Base-by-base conservation (phyloP, 2,113 vertebrate species). In the Peromyscus maniculatus region DNA sequence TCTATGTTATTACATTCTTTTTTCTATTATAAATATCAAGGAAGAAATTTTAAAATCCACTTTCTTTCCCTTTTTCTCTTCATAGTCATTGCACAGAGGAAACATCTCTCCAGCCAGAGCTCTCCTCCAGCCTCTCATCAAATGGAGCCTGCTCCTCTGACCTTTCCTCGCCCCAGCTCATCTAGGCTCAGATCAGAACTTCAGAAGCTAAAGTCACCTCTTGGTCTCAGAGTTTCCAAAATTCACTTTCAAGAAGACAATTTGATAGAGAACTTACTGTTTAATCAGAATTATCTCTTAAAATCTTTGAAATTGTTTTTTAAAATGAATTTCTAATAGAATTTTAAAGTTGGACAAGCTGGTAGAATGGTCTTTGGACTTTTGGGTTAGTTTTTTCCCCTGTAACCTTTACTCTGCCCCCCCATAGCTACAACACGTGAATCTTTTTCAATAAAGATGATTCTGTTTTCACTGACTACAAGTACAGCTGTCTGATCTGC, bases 391-490 rank as follows among this genome's bases (percentile, higher is more conserved):
- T n/a, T 94, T 93, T 67, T 91, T 62, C 75, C 64, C 59, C 57
- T 94, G 59, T 94, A 91, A 95, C 72, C 69, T 96, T 84, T 59
- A 62, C 71, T 96, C 39, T 92, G 67, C 26, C 78, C 80, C 88
- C 88, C 93, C 95, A 9, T n/a, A 92, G 62, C 72, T 92, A 6
- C 49, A 90, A 86, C 39, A 91, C 79, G 46, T 69, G 57, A 92
- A 75, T 96, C 67, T 93, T 92, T 95, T 90, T 86, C 72, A 93
- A 66, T n/a, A 93, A 94, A 95, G 88, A 67, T 95, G 72, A 91
- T 75, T 97, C 66, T 94, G 86, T 93, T 96, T 97, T 91, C 93
- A 96, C 52, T 7, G 16, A 96, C 92, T 96, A 96, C 94, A 96
- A 97, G 92, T 87, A 39, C 87, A 92, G 87, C 87, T 93, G 88